Evolutionary conservation across 2,797 vertebrate genomes (phyloP).

Genomic region (Myioborus miniatus): DNA sequence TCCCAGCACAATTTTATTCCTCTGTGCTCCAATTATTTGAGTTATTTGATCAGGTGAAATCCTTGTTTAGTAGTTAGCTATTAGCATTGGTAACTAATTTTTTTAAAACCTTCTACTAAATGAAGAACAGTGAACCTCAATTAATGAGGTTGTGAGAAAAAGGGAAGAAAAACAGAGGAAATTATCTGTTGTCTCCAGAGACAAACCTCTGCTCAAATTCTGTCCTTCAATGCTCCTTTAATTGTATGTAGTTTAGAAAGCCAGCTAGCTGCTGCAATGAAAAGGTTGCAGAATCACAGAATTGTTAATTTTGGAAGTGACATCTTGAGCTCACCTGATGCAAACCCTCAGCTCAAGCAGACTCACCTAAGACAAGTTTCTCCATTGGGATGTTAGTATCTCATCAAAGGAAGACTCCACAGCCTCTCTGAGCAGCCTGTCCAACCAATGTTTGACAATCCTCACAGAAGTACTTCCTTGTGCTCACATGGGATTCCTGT

Average conservation of each 20-base stretch:
- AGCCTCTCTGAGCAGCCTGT: background rate
- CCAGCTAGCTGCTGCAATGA: background rate
- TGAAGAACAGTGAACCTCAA: background rate
- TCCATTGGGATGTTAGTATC: background rate
- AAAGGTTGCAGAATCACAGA: background rate
- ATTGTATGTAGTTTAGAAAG: background rate
- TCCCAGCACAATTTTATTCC: background rate
- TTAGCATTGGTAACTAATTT: background rate
- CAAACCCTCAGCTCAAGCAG: background rate
- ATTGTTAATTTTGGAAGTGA: background rate
- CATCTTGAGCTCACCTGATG: background rate
- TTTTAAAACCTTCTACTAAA: background rate
- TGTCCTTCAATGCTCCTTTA: background rate
- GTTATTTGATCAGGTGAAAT: background rate
- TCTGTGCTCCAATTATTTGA: background rate
- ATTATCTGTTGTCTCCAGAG: background rate
- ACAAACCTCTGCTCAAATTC: background rate
- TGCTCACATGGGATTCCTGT: background rate
- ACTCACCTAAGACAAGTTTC: background rate
- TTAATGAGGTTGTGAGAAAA: background rate
- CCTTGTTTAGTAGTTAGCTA: background rate
- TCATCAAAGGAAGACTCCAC: background rate
- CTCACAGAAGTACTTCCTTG: background rate
- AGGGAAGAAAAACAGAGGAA: background rate
- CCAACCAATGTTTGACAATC: background rate